Evolutionary conservation across 2,888 invertebrate species (phyloP).

Genomic region (Pollenia labialis): DNA sequence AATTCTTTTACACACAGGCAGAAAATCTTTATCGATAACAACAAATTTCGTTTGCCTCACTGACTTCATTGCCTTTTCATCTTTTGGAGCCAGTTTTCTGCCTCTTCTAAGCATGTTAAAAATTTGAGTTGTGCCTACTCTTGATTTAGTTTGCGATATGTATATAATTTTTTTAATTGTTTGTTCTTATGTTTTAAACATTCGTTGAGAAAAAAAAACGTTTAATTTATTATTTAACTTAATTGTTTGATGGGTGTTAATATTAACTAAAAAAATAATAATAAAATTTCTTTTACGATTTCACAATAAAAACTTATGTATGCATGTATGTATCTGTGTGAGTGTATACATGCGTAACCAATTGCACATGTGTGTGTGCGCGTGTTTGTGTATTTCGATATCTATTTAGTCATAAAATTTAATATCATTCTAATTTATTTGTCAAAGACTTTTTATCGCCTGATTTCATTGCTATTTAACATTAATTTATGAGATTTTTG

Average conservation of each 20-base stretch:
- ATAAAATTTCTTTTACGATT: conserved; percentile 1
- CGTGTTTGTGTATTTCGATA: not conserved
- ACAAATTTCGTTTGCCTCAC: too few relatives aligned
- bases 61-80: too few relatives aligned
- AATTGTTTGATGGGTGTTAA: conserved; percentile 6
- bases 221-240: conserved; percentile 15
- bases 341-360: not conserved
- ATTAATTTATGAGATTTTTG: conserved; percentile 70
- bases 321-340: too few relatives aligned
- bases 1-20: too few relatives aligned
- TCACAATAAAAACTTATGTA: not conserved
- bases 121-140: too few relatives aligned
- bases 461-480: conserved; percentile 65
- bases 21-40: too few relatives aligned
- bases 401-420: conserved; percentile 64
- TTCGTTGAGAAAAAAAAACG: not conserved
- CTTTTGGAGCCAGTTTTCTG: too few relatives aligned
- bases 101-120: too few relatives aligned
- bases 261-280: not conserved
- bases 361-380: not conserved
- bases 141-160: too few relatives aligned
- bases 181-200: not conserved
- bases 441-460: conserved; percentile 60
- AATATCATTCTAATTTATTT: conserved; percentile 70
- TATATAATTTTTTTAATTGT: too few relatives aligned